Base-by-base conservation (phyloP, 1,140 invertebrate species). In the Uloborus diversus region DNA sequence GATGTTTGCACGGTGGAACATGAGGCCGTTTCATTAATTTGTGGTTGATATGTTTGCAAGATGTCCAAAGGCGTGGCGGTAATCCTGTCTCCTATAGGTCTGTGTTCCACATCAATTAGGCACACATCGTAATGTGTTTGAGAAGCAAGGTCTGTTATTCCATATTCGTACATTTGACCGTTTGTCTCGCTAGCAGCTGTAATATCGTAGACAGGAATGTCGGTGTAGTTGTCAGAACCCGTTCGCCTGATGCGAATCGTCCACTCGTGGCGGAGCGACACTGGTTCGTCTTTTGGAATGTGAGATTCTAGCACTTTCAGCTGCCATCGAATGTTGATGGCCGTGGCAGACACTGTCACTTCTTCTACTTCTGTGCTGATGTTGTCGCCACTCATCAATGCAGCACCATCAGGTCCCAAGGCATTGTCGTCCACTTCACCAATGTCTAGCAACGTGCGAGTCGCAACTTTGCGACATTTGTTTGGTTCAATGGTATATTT, bases 131-230 rank as follows among this genome's bases (percentile, higher is more conserved):
- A 79, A n/a, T 30, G 35, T 2, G 76, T 69, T 3, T 28, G 35
- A 4, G 76, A 37, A 14, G 49, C 30, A 17, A 79, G 28, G 13
- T 79, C 62, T 5, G 35, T 14, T 17, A 79, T n/a, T 17, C 25
- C 61, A 27, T 68, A 79, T 28, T 79, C 76, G 17, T 78, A 78
- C 4, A 35, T 9, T 33, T 78, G 73, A 4, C 47, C 73, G 2
- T 78, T 57, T 3, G 47, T 42, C 20, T 78, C 61, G 3, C 11
- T 5, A 3, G 30, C 25, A 14, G n/a, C 27, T 3, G 73, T 78
- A 33, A 78, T 78, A 35, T 78, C 73, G 11, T 78, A 78, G 13
- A 78, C 73, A 11, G 73, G 73, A 13, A 78, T 64, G 23, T 78
- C 59, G 5, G 73, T 66, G 9, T 51, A 78, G 33, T 65, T 53